Conservation (phyloP, 1,140 invertebrate species). For the Orchestia grillus region DNA sequence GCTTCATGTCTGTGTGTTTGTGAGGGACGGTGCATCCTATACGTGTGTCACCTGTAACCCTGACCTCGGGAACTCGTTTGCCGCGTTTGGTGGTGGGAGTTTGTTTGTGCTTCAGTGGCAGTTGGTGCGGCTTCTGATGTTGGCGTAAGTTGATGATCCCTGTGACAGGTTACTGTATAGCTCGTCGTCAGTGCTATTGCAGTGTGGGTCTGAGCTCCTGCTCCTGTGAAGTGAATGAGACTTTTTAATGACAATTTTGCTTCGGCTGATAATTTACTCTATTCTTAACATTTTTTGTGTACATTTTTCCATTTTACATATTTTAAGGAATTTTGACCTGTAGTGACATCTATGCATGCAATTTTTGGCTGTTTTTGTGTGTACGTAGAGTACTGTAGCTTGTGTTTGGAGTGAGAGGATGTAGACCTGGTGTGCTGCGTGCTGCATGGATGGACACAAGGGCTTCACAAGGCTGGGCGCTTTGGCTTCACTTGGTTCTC, state of each 20-base stretch:
- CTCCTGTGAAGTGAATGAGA: background rate
- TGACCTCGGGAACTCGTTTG: background rate
- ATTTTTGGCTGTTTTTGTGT: conserved; percentile 1
- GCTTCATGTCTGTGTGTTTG: background rate
- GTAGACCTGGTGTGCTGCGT: background rate
- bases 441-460: background rate
- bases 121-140: background rate
- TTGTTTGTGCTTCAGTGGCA: background rate
- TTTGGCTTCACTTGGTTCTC: background rate
- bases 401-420: background rate
- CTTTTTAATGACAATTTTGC: background rate
- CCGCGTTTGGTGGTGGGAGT: background rate
- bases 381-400: background rate
- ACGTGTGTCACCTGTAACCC: too few relatives aligned
- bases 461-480: background rate
- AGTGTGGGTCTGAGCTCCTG: background rate
- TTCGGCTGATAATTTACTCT: background rate
- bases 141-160: background rate
- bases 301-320: background rate
- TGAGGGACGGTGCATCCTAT: too few relatives aligned
- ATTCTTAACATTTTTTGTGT: background rate
- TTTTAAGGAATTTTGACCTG: background rate
- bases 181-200: background rate
- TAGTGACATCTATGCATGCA: background rate
- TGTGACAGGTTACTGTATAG: background rate